phyloP scores from a whole-genome alignment of 2,888 invertebrate species.

The Trichacis sp. region DNA sequence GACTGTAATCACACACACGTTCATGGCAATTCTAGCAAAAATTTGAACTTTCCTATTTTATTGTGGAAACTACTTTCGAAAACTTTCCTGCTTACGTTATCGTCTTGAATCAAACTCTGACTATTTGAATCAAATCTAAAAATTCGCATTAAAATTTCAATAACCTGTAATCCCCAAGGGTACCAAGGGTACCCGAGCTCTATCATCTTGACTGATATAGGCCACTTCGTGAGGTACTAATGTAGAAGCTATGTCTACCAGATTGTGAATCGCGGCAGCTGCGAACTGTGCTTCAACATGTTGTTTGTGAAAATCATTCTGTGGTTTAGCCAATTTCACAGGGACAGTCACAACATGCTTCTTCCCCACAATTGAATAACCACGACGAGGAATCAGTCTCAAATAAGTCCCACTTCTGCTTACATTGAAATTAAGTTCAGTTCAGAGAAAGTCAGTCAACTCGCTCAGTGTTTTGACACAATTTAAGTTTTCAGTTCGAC shows the following conservation, averaged over 20 bases:
- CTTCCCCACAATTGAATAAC: neutral
- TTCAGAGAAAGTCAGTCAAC: neutral
- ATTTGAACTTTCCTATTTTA: no score
- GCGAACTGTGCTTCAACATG: neutral
- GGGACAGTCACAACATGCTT: neutral
- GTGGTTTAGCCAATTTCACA: neutral
- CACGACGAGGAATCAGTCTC: neutral
- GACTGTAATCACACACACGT: neutral
- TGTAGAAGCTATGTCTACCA: slow-evolving; percentile 46
- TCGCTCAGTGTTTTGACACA: neutral
- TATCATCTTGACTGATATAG: slow-evolving; percentile 57
- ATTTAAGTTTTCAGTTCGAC: neutral
- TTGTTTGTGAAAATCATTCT: neutral
- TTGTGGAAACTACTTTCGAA: neutral
- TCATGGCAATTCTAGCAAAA: no score
- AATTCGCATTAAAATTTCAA: neutral
- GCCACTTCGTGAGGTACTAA: slow-evolving; percentile 44
- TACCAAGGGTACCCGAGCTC: slow-evolving; percentile 61
- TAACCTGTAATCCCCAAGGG: slow-evolving; percentile 56
- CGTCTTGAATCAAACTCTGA: no score
- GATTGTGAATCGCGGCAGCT: slow-evolving; percentile 42
- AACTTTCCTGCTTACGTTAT: neutral
- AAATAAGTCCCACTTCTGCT: neutral
- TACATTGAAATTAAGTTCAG: neutral
- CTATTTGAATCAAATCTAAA: no score